phyloP scores from a whole-genome alignment of 2,888 invertebrate species.

The Plutella xylostella region DNA sequence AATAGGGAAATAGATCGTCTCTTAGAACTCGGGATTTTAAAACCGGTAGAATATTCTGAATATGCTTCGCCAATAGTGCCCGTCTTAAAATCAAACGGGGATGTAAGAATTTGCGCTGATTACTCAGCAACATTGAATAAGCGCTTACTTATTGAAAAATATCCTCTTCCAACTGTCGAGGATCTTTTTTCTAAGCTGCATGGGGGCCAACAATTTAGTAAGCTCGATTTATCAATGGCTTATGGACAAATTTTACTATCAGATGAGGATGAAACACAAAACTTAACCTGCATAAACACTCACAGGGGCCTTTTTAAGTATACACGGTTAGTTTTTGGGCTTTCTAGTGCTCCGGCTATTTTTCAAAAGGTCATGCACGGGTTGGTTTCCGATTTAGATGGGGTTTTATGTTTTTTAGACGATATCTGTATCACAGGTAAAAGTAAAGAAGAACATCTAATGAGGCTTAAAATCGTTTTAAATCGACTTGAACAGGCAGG shows the following conservation, averaged over 20 bases:
- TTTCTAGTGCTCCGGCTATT: too few species aligned
- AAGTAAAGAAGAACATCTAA: too few species aligned
- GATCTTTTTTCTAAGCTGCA: background rate
- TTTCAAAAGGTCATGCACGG: too few species aligned
- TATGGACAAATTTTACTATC: background rate
- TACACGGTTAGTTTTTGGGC: too few species aligned
- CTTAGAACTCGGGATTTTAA: background rate
- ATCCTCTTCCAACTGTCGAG: slow-evolving; percentile 1
- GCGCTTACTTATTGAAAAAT: background rate
- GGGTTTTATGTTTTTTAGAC: too few species aligned
- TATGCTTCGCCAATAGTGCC: background rate
- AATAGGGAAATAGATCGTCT: background rate
- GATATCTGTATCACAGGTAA: too few species aligned
- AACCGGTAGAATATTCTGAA: background rate
- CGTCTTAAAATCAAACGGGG: background rate
- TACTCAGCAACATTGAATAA: slow-evolving; percentile 3
- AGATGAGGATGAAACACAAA: background rate
- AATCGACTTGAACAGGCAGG: too few species aligned
- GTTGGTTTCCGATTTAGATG: too few species aligned
- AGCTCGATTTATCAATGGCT: background rate
- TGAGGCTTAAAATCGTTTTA: too few species aligned
- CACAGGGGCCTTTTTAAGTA: too few species aligned
- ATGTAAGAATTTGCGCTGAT: background rate
- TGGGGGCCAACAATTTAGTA: background rate
- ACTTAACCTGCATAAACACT: background rate